A percentile compares a stretch with the other conserved stretches of the same genome.
Evolutionary conservation across 2,113 vertebrate species (phyloP).

Genomic region (Uria aalge): DNA sequence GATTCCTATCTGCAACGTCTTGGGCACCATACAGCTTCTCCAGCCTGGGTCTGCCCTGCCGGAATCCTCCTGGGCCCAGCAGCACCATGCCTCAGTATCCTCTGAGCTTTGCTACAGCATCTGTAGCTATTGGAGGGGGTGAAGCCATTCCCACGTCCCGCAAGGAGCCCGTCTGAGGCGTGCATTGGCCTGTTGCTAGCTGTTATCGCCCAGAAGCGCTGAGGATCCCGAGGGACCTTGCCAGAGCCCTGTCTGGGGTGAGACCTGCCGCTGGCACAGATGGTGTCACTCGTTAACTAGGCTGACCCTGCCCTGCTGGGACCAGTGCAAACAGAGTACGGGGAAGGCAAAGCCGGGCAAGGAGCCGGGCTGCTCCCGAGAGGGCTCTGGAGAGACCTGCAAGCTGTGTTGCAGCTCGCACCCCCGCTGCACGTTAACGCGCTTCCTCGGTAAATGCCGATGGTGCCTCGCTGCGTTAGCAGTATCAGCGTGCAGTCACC

Average conservation of each 20-base stretch:
- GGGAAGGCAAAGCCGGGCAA: neutral
- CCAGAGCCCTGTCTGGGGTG: neutral
- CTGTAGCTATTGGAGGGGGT: neutral
- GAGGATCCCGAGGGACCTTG: neutral
- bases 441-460: neutral
- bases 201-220: fast-evolving
- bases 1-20: neutral
- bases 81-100: neutral
- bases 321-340: neutral
- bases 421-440: fast-evolving
- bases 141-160: neutral
- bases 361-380: neutral
- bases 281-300: neutral
- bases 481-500: neutral
- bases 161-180: neutral
- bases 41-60: neutral
- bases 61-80: neutral
- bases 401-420: neutral
- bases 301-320: neutral
- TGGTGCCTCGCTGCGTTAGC: neutral
- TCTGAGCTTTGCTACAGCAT: neutral
- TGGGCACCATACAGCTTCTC: neutral
- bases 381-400: neutral
- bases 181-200: neutral
- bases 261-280: neutral